phyloP scores from a whole-genome alignment of 2,113 vertebrate genomes.

The Henicopernis longicauda region DNA sequence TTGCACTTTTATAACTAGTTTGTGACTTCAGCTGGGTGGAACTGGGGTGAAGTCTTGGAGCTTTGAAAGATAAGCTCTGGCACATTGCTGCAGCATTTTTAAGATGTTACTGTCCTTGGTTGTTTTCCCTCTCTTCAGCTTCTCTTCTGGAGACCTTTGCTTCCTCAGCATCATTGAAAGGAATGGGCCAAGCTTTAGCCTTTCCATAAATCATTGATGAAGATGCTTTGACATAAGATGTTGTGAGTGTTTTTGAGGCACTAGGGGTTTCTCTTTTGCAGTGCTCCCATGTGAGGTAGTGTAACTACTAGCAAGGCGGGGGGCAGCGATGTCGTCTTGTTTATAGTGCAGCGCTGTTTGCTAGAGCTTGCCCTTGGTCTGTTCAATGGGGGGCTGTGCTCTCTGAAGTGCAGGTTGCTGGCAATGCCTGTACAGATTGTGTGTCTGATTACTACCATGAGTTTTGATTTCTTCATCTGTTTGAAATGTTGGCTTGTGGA shows the following conservation, averaged over 20 bases:
- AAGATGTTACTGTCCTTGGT: neutral
- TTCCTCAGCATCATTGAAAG: neutral
- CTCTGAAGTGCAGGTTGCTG: neutral
- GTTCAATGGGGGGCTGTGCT: neutral
- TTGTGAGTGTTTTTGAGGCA: neutral
- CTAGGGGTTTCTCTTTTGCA: neutral
- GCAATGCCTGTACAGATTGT: neutral
- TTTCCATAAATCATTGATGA: neutral
- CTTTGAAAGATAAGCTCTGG: slow-evolving; percentile 26
- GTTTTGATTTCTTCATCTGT: neutral
- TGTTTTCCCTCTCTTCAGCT: slow-evolving; percentile 35
- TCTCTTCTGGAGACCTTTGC: slow-evolving; percentile 31
- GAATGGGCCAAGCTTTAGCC: neutral
- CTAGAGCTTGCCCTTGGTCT: neutral
- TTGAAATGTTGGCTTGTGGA: neutral
- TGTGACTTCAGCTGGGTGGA: slow-evolving; percentile 50
- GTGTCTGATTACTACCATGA: neutral
- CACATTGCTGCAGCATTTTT: slow-evolving; percentile 13
- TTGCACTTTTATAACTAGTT: neutral
- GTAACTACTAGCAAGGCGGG: neutral
- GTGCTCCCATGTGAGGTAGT: neutral
- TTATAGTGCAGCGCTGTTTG: neutral
- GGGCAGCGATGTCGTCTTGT: neutral
- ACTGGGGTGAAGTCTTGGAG: slow-evolving; percentile 7
- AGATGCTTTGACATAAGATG: neutral